Percentiles rank a stretch among this genome's conserved stretches.
phyloP scores from a whole-genome alignment of 2,113 vertebrate genomes.

The Procavia capensis region DNA sequence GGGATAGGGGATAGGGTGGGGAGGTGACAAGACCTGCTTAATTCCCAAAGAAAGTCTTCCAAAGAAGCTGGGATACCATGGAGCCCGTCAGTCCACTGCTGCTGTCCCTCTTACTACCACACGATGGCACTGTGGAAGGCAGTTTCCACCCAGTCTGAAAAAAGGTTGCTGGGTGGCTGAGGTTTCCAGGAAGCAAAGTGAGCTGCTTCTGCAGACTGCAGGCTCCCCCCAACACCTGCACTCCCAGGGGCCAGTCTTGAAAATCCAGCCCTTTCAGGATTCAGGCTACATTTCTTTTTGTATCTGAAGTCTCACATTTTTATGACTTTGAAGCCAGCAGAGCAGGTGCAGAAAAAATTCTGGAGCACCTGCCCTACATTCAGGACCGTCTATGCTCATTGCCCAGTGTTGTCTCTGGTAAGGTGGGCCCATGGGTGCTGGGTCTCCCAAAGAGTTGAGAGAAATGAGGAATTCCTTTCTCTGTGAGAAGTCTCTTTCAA shows the following conservation, averaged over 20 bases:
- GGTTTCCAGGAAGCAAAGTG: not conserved
- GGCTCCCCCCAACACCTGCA: not conserved
- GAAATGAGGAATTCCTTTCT: not conserved
- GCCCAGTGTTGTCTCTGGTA: not conserved
- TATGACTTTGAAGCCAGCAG: not conserved
- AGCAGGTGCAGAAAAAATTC: not conserved
- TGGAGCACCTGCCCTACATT: not conserved
- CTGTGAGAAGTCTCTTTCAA: not conserved
- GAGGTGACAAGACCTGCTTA: too few relatives aligned
- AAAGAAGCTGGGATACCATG: not conserved
- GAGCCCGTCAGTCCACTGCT: not conserved
- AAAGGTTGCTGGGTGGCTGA: too few relatives aligned
- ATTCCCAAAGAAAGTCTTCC: not conserved
- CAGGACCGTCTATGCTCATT: not conserved
- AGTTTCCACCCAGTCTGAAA: accelerated
- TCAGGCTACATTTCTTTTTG: not conserved
- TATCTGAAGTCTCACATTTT: not conserved
- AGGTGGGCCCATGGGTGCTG: not conserved
- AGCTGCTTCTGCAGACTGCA: not conserved
- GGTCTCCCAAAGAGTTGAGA: not conserved
- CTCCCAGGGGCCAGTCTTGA: not conserved
- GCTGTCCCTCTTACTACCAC: not conserved
- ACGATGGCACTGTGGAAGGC: not conserved
- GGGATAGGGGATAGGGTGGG: not conserved
- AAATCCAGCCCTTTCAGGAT: not conserved